Evolutionary conservation across 1,140 invertebrate species (phyloP).

Genomic region (Drosophila pandora): DNA sequence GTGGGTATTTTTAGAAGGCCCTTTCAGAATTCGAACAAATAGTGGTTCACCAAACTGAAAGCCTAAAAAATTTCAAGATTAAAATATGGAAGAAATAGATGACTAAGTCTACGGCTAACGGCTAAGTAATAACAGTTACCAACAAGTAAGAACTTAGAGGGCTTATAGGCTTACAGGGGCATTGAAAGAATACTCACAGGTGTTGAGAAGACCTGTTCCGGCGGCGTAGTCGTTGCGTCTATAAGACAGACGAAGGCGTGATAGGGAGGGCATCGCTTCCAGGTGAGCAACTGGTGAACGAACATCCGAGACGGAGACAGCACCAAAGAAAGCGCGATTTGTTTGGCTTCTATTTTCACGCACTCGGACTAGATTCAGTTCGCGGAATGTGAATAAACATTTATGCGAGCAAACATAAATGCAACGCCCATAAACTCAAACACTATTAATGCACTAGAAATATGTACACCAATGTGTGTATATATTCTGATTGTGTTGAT

Average conservation of each 20-base stretch:
- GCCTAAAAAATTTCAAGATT: neutral
- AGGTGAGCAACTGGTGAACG: slow-evolving; percentile 35
- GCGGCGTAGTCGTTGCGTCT: slow-evolving; percentile 29
- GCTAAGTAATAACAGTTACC: neutral
- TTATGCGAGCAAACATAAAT: slow-evolving; percentile 32
- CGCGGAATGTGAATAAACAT: neutral
- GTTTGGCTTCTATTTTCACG: slow-evolving; percentile 39
- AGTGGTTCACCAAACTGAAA: neutral
- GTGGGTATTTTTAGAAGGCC: neutral
- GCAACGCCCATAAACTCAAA: neutral
- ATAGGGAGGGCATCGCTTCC: slow-evolving; percentile 38
- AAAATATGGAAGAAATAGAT: neutral
- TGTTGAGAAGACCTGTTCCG: slow-evolving; percentile 26
- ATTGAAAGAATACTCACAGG: slow-evolving; percentile 19
- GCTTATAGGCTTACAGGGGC: neutral
- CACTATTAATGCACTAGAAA: slow-evolving; percentile 1
- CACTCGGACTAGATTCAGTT: slow-evolving; percentile 20
- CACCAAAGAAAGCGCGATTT: slow-evolving; percentile 29
- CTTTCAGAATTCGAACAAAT: neutral
- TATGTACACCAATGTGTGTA: neutral
- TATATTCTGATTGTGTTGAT: neutral
- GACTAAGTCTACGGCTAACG: neutral
- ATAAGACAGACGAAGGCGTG: slow-evolving; percentile 10
- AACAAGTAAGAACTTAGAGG: neutral
- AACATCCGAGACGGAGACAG: slow-evolving; percentile 32